Evolutionary conservation across 2,113 vertebrate species (phyloP).

Genomic region (Pycnonotus jocosus): DNA sequence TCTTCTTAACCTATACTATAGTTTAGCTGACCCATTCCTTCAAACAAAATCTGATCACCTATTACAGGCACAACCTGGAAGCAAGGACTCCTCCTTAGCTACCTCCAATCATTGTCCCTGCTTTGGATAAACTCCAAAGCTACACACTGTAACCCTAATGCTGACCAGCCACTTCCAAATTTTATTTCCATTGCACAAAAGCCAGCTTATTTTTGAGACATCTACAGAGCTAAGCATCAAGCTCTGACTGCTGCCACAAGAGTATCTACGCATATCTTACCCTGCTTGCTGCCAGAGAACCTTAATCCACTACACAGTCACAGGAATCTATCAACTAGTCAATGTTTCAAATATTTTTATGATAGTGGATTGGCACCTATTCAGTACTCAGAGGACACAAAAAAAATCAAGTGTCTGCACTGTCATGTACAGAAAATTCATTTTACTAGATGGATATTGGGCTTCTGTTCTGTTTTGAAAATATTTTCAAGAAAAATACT

Average conservation of each 20-base stretch:
- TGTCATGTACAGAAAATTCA: neutral
- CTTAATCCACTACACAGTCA: neutral
- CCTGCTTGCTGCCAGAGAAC: neutral
- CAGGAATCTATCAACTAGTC: neutral
- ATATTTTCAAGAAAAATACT: neutral
- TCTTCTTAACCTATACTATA: neutral
- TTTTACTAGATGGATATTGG: neutral
- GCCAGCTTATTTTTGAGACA: neutral
- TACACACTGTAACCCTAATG: neutral
- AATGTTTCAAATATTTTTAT: neutral
- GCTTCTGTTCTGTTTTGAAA: neutral
- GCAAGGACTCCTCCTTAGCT: neutral
- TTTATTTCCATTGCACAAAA: neutral
- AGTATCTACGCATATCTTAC: neutral
- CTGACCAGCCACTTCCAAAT: neutral
- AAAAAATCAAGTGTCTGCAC: neutral
- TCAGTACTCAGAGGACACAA: neutral
- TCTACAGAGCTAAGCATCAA: neutral
- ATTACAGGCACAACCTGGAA: neutral
- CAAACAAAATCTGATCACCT: neutral
- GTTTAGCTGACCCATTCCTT: neutral
- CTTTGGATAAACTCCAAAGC: neutral
- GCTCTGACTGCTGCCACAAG: neutral
- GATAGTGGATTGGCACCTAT: neutral
- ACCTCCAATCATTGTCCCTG: too few species aligned